phyloP scores from a whole-genome alignment of 2,888 invertebrate species.

The Drosophila putrida region DNA sequence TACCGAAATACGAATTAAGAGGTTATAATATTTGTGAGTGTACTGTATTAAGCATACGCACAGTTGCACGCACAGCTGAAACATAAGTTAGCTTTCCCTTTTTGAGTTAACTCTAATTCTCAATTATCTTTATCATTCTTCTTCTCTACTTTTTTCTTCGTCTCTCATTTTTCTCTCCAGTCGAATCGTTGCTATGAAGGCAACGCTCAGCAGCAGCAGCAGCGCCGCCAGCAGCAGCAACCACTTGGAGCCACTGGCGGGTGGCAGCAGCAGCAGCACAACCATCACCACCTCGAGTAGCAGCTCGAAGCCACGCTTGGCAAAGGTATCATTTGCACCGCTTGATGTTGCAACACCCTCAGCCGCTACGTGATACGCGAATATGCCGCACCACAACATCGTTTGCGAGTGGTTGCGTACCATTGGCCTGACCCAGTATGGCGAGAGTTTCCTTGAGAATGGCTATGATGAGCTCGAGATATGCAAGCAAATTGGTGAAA shows the following conservation, averaged over 20 bases:
- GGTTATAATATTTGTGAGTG: neutral
- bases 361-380: conserved; percentile 80
- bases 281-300: conserved; percentile 37
- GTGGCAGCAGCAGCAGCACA: conserved; percentile 32
- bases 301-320: conserved; percentile 72
- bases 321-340: conserved; percentile 83
- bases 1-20: too few species aligned
- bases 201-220: conserved; percentile 72
- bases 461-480: conserved; percentile 98
- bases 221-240: conserved; percentile 58
- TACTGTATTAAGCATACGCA: conserved; percentile 58
- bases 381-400: conserved; percentile 88
- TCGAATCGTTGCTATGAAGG: conserved; percentile 81
- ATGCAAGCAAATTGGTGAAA: conserved; percentile 97
- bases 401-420: conserved; percentile 97
- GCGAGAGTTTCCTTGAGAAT: conserved; percentile 97
- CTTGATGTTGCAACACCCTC: conserved; percentile 76
- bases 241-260: conserved; percentile 62
- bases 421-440: conserved; percentile 94
- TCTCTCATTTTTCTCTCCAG: conserved; percentile 20
- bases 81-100: conserved; percentile 30
- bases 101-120: conserved; percentile 7
- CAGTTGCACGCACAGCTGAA: conserved; percentile 31
- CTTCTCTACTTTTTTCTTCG: neutral
- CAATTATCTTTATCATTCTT: neutral